A percentile compares a stretch with the other conserved stretches of the same genome.
phyloP scores from a whole-genome alignment of 2,888 invertebrate genomes.

The Diplazon laetatorius region DNA sequence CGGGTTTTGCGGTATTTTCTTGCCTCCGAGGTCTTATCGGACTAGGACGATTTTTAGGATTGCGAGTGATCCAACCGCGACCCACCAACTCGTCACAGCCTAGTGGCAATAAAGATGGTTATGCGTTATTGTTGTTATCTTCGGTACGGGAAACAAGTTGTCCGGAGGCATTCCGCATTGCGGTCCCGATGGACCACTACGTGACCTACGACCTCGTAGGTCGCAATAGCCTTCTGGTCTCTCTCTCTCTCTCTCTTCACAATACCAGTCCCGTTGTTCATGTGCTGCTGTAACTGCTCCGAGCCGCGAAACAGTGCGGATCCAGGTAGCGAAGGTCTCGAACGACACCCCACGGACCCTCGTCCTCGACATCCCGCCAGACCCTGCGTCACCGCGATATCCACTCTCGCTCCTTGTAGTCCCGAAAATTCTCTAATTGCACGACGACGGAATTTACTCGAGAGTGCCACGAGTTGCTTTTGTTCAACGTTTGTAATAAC shows the following conservation, averaged over 20 bases:
- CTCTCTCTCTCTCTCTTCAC: background rate
- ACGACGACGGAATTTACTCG: conserved; percentile 30
- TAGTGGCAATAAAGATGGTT: conserved; percentile 57
- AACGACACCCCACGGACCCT: conserved; percentile 50
- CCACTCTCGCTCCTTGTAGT: background rate
- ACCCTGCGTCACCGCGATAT: conserved; percentile 7
- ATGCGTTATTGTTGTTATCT: conserved; percentile 63
- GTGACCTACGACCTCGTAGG: conserved; percentile 69
- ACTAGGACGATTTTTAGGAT: background rate
- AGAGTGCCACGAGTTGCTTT: conserved; percentile 1
- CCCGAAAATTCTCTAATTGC: conserved; percentile 40
- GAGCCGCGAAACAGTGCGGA: conserved; percentile 19
- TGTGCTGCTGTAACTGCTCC: conserved; percentile 16
- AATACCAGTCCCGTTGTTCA: conserved; percentile 25
- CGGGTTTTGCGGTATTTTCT: conserved; percentile 14
- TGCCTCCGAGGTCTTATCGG: no score
- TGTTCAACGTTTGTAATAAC: conserved; percentile 1
- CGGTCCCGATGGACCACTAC: conserved; percentile 69
- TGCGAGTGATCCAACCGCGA: background rate
- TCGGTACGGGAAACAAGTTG: conserved; percentile 50
- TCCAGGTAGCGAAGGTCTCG: conserved; percentile 15
- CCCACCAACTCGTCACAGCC: conserved; percentile 32
- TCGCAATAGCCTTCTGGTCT: conserved; percentile 36
- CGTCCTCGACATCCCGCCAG: conserved; percentile 1
- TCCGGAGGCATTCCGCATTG: conserved; percentile 66